These are phyloP conservation scores for Anguilla marmorata DNA, from an alignment of 2,797 vertebrate species.

Conservation along the genomic window DNA sequence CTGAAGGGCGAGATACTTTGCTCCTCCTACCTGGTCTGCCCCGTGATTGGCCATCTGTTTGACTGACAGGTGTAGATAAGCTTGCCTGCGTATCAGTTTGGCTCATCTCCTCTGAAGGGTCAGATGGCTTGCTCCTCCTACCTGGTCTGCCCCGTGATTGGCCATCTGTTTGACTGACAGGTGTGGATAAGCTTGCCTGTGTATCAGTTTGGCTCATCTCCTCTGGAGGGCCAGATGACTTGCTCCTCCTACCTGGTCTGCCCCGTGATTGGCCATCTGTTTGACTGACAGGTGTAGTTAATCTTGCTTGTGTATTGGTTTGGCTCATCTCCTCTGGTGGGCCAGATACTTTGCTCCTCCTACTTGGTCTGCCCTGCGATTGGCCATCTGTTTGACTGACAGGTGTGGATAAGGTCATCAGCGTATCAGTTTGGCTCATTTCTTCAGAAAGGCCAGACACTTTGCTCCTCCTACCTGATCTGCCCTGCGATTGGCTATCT, in stretches of 20 bases:
- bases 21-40: not conserved
- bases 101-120: constrained; percentile 2
- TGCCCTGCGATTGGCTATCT: constrained; percentile 35
- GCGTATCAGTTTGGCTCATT: not conserved
- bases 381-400: not conserved
- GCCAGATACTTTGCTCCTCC: constrained; percentile 31
- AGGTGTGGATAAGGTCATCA: not conserved
- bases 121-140: not conserved
- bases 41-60: not conserved
- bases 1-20: constrained; percentile 35
- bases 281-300: constrained; percentile 40
- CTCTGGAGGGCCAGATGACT: not conserved
- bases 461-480: constrained; percentile 18
- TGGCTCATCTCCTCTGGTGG: constrained; percentile 45
- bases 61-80: not conserved
- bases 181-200: constrained; percentile 7
- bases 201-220: constrained; percentile 29
- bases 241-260: constrained; percentile 28
- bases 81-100: not conserved
- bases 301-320: constrained; percentile 26
- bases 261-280: constrained; percentile 50
- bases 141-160: constrained; percentile 36
- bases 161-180: constrained; percentile 31
- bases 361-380: not conserved
- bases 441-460: not conserved